These are phyloP conservation scores for pig (Sus scrofa) DNA, from an alignment of 2,113 vertebrate species.

Conservation along the genomic window DNA sequence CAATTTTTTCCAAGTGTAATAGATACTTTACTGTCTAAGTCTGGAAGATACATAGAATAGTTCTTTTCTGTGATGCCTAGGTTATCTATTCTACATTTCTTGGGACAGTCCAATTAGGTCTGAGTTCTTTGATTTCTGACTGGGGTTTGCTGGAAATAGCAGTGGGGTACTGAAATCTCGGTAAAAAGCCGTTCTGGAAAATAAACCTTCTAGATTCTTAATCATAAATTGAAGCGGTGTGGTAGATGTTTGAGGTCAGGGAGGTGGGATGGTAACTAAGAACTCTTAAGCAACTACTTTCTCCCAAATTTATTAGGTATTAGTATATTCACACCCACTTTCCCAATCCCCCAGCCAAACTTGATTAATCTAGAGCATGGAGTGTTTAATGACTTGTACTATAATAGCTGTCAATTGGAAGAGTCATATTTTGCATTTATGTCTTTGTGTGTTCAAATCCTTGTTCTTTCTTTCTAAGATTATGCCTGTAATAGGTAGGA, in stretches of 20 bases:
- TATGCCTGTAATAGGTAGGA: neutral
- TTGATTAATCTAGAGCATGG: neutral
- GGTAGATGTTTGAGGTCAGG: neutral
- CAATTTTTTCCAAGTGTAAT: slow-evolving; percentile 52
- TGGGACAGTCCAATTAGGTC: neutral
- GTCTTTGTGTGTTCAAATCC: neutral
- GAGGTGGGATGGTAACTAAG: neutral
- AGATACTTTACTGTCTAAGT: neutral
- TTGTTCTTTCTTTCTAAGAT: neutral
- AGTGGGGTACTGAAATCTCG: neutral
- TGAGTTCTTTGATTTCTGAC: slow-evolving; percentile 12
- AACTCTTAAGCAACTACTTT: neutral
- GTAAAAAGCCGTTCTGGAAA: neutral
- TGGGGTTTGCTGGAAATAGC: neutral
- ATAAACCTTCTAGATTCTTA: neutral
- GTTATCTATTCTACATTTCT: neutral
- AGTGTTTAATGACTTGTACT: neutral
- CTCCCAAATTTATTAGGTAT: neutral
- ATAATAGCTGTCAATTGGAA: neutral
- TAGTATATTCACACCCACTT: neutral
- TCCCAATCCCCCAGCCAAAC: neutral
- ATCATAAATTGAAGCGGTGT: neutral
- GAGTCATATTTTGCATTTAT: neutral
- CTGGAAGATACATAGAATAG: neutral
- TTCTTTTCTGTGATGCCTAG: neutral